These are phyloP conservation scores for Chirona hameri DNA, from an alignment of 2,888 invertebrate species.

Conservation along the genomic window DNA sequence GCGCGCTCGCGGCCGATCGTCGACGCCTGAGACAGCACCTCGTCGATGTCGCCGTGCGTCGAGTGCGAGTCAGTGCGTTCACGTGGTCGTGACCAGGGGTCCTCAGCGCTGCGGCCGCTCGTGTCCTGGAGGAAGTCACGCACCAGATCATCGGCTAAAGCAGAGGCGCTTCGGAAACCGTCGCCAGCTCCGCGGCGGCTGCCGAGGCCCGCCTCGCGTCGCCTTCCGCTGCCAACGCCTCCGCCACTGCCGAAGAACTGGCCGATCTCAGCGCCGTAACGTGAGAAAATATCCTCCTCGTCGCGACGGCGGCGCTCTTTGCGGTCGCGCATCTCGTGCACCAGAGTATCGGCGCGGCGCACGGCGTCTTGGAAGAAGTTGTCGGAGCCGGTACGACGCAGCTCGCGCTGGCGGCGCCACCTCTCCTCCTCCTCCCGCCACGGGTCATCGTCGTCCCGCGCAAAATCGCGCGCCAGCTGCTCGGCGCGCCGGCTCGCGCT, in stretches of 20 bases:
- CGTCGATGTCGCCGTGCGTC: slow-evolving; percentile 8
- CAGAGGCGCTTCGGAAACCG: background rate
- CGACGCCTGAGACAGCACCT: slow-evolving; percentile 13
- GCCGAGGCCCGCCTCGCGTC: background rate
- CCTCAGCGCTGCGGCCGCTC: background rate
- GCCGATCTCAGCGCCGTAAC: background rate
- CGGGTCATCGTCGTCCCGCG: slow-evolving; percentile 24
- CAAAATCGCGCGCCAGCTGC: background rate
- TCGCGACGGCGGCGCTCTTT: background rate
- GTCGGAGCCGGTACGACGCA: background rate
- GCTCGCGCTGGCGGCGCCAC: background rate
- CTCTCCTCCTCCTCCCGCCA: slow-evolving; percentile 12
- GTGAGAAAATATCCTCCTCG: slow-evolving; percentile 1
- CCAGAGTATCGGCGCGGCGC: background rate
- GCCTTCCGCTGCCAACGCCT: background rate
- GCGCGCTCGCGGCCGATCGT: background rate
- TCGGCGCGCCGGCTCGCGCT: background rate
- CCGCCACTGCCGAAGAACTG: background rate
- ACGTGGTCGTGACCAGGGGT: background rate
- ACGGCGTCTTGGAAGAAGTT: slow-evolving; percentile 2
- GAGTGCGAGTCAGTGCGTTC: slow-evolving; percentile 1
- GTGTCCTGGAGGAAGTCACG: slow-evolving; percentile 1
- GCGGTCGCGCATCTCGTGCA: background rate
- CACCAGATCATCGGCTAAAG: background rate
- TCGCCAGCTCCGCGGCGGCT: background rate